These are phyloP conservation scores for Plodia interpunctella DNA, from an alignment of 1,140 invertebrate genomes.

Conservation along the genomic window DNA sequence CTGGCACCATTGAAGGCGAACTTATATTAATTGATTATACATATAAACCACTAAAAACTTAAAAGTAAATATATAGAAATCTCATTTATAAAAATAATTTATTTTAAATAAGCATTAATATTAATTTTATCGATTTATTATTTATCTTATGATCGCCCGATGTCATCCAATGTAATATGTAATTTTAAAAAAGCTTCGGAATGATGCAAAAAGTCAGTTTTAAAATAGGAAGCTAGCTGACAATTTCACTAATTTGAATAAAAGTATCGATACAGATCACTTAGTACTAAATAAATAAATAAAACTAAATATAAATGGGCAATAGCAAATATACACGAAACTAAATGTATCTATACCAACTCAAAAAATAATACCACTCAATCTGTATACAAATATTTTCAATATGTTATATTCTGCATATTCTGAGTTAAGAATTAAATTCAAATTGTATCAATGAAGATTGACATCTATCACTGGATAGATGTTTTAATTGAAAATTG, in stretches of 20 bases:
- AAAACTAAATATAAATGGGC: constrained; percentile 67
- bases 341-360: no score
- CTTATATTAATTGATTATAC: background rate
- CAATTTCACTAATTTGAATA: constrained; percentile 37
- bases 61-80: constrained; percentile 9
- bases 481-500: no score
- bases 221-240: constrained; percentile 40
- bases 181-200: background rate
- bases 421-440: no score
- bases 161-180: background rate
- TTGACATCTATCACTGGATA: no score
- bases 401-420: no score
- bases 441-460: no score
- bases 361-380: no score
- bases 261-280: constrained; percentile 44
- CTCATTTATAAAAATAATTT: constrained; percentile 13
- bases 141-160: background rate
- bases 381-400: no score
- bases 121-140: constrained; percentile 10
- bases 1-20: no score
- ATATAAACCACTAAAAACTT: background rate
- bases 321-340: no score
- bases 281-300: constrained; percentile 72
- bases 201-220: background rate
- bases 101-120: constrained; percentile 20